Percentiles rank a stretch among this genome's conserved stretches.
phyloP scores from a whole-genome alignment of 2,113 vertebrate species.

The Desmodus rotundus region DNA sequence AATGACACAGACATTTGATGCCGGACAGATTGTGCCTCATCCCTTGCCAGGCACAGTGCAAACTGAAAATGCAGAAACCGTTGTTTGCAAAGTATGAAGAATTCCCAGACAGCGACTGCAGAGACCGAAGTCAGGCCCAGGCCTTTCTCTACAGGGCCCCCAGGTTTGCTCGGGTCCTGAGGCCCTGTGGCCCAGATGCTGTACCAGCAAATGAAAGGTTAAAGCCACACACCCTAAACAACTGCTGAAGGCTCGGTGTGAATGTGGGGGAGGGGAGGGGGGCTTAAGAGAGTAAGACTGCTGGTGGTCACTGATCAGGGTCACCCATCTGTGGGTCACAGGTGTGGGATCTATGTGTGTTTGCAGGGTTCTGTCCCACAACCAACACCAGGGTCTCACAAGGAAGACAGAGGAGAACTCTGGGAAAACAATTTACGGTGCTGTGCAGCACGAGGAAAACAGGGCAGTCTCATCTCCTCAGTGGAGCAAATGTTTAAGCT shows the following conservation, averaged over 20 bases:
- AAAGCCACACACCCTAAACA: too few species aligned
- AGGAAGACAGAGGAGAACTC: not conserved
- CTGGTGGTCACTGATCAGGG: not conserved
- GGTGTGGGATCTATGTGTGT: fast-evolving
- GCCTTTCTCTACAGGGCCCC: not conserved
- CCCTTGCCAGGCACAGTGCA: not conserved
- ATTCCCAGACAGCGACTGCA: too few species aligned
- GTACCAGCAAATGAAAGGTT: not conserved
- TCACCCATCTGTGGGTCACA: too few species aligned
- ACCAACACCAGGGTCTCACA: not conserved
- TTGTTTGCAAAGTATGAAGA: not conserved
- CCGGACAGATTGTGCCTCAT: not conserved
- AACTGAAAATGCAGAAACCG: not conserved
- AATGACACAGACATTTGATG: not conserved
- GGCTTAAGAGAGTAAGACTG: too few species aligned
- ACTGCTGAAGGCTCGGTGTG: not conserved
- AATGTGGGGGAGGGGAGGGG: too few species aligned
- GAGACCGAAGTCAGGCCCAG: not conserved
- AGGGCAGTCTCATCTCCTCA: not conserved
- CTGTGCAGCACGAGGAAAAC: not conserved
- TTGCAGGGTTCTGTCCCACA: not conserved
- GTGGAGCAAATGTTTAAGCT: not conserved
- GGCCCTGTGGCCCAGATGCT: too few species aligned
- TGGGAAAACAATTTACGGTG: not conserved
- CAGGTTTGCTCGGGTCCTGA: too few species aligned